phyloP scores from a whole-genome alignment of 1,140 invertebrate species.

The Polypedilum pembai region DNA sequence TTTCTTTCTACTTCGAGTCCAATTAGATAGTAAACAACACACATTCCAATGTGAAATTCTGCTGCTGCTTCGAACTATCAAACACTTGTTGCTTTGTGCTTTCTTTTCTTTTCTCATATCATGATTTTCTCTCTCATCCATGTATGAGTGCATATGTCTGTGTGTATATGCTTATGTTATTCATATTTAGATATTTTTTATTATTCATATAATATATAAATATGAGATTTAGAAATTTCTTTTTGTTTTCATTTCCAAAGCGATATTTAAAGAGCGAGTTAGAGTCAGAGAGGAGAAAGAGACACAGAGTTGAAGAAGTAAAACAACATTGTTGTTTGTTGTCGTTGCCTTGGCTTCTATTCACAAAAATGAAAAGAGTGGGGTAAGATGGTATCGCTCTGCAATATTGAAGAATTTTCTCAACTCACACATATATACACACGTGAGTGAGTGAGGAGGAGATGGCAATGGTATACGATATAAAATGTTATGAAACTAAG shows the following conservation, averaged over 20 bases:
- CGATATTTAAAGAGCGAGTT: neutral
- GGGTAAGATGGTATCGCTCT: neutral
- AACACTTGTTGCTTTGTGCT: slow-evolving; percentile 26
- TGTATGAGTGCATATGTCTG: neutral
- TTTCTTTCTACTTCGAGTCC: slow-evolving; percentile 20
- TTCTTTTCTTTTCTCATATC: neutral
- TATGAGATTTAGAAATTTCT: slow-evolving; percentile 25
- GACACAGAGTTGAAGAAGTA: too few species aligned
- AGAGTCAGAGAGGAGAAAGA: too few species aligned
- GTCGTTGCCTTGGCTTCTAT: too few species aligned
- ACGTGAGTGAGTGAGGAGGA: neutral
- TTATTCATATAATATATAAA: neutral
- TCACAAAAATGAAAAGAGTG: neutral
- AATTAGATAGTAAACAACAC: slow-evolving; percentile 27
- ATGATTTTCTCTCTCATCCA: neutral
- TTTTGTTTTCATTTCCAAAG: neutral
- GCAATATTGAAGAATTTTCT: neutral
- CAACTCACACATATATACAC: neutral
- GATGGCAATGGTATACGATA: neutral
- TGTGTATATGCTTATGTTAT: neutral
- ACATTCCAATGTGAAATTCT: slow-evolving; percentile 24
- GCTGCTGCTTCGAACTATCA: neutral
- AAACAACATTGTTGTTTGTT: too few species aligned
- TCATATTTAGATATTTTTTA: slow-evolving; percentile 24
- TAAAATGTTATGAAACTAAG: slow-evolving; percentile 5